Conservation (phyloP, 2,797 vertebrate species). For the Tokudaia muenninki region DNA sequence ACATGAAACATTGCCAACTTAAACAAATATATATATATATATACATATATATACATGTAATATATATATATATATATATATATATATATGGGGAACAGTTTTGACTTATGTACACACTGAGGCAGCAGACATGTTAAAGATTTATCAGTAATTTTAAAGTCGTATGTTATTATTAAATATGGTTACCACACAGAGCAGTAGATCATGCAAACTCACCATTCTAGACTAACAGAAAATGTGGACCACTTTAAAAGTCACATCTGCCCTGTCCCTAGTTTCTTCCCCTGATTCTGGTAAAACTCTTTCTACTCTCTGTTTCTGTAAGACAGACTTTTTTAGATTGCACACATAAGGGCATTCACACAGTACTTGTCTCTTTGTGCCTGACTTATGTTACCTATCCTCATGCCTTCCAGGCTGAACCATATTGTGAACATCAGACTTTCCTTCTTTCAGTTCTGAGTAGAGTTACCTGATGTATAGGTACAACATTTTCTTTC, state of each 20-base stretch:
- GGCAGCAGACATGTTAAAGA: neutral
- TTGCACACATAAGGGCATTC: neutral
- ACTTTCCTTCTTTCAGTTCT: neutral
- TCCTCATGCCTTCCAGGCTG: neutral
- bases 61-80: too few relatives aligned
- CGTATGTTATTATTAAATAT: neutral
- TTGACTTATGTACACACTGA: neutral
- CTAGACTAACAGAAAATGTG: neutral
- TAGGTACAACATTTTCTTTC: neutral
- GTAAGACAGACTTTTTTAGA: neutral
- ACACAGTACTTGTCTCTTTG: neutral
- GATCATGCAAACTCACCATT: neutral
- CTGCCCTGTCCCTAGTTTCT: neutral
- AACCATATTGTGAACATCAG: neutral
- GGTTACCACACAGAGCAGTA: too few relatives aligned
- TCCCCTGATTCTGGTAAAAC: neutral
- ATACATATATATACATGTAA: too few relatives aligned
- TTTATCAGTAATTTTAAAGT: neutral
- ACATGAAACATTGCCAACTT: too few relatives aligned
- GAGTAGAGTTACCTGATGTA: too few relatives aligned
- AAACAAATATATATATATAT: too few relatives aligned
- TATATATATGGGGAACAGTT: neutral
- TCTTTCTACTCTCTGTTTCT: neutral
- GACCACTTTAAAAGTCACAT: neutral
- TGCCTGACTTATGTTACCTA: neutral